These are phyloP conservation scores for Periophthalmus modestus DNA, from an alignment of 2,113 vertebrate species.

Conservation along the genomic window DNA sequence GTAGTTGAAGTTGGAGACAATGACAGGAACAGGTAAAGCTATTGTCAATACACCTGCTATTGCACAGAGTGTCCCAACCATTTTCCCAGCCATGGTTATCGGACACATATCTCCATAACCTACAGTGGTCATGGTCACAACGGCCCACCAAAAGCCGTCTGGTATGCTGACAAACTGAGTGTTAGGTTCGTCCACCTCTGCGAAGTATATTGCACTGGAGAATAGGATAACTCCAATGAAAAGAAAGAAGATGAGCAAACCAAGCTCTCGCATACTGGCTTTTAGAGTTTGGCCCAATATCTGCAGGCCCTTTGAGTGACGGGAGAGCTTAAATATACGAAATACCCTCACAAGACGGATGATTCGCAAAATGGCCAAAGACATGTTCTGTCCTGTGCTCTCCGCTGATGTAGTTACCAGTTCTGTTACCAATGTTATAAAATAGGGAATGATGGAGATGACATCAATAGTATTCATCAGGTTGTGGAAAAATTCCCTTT, in stretches of 20 bases:
- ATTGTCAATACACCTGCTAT: slow-evolving; percentile 96
- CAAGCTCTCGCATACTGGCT: slow-evolving; percentile 89
- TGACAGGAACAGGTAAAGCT: slow-evolving; percentile 94
- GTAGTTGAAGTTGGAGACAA: slow-evolving; percentile 98
- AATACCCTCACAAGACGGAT: slow-evolving; percentile 97
- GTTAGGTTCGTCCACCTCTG: slow-evolving; percentile 91
- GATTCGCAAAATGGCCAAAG: slow-evolving; percentile 91
- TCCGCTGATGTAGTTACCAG: slow-evolving; percentile 82
- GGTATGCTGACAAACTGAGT: slow-evolving; percentile 97
- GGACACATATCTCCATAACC: slow-evolving; percentile 98
- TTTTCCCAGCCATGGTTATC: slow-evolving; percentile 88
- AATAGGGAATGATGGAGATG: slow-evolving; percentile 95
- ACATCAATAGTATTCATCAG: slow-evolving; percentile 98
- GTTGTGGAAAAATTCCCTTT: slow-evolving; percentile 90
- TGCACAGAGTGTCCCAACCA: slow-evolving; percentile 94
- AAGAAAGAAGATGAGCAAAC: slow-evolving; percentile 95
- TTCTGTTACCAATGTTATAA: slow-evolving; percentile 90
- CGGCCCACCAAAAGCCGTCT: slow-evolving; percentile 98
- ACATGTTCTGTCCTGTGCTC: slow-evolving; percentile 91
- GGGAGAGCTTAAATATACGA: slow-evolving; percentile 93
- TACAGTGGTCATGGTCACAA: slow-evolving; percentile 98
- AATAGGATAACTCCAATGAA: slow-evolving; percentile 98
- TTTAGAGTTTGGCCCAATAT: slow-evolving; percentile 92
- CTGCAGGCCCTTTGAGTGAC: slow-evolving; percentile 92
- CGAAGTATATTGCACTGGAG: slow-evolving; percentile 96